Base-by-base conservation (phyloP, 2,888 invertebrate species). In the Tethea ocularis region DNA sequence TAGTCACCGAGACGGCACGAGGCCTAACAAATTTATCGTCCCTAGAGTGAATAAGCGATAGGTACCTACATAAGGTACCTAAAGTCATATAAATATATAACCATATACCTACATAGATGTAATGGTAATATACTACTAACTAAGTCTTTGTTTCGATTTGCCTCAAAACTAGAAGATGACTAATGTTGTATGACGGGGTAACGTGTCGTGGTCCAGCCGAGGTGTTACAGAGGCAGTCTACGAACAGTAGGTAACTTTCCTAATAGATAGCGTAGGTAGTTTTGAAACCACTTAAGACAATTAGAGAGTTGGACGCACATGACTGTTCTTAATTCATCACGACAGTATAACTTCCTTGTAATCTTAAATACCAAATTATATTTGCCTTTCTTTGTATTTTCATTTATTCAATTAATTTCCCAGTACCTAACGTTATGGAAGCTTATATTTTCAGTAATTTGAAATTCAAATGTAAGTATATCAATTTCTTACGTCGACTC, bases 271-370 rank as follows among this genome's bases (percentile, higher is more conserved):
- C 73, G 78, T 20, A 10, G 20, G 46, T 82, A 89, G 84, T 89
- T 90, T 88, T 86, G 81, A 76, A 83, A 84, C 84, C 82, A 84
- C 87, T 88, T 86, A 74, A 83, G 81, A 82, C 89, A 89, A 89
- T 89, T 87, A 88, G 78, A 74, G 82, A 87, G 84, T 87, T 87
- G 77, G 83, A 76, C 70, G 20, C 80, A 75, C 74, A 80, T 82
- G 80, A 77, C 80, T 76, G 78, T 81, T 77, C 83, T 71, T 87
- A 88, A 89, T 87, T 88, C 84, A 82, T 75, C 74, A 70, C 78
- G 88, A 88, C 88, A 80, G 79, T 80, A 75, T 82, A n/a, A n/a
- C 38, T 38, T 38, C 78, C 69, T 64, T 70, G 70, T 71, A 71
- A 72, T 69, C 72, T 61, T 66, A 65, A 59, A 59, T 63, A 46